A percentile compares a stretch with the other conserved stretches of the same genome.
These are phyloP conservation scores for Bombus pyrosoma DNA, from an alignment of 1,140 invertebrate species.

Conservation along the genomic window DNA sequence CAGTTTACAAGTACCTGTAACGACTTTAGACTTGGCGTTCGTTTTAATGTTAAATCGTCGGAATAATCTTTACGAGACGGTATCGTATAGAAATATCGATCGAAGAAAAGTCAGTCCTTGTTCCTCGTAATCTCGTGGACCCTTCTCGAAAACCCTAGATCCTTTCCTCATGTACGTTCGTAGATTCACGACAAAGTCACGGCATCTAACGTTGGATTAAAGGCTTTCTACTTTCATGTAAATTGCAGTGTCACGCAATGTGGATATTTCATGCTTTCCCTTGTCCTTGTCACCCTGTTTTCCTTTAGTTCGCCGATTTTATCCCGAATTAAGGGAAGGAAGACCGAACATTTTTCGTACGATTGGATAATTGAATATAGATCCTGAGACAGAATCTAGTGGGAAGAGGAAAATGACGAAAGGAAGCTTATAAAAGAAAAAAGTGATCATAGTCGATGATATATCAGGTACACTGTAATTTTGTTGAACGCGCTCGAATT, in stretches of 20 bases:
- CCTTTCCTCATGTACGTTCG: neutral
- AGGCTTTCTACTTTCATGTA: constrained; percentile 48
- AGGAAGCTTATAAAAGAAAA: no score
- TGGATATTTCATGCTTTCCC: constrained; percentile 58
- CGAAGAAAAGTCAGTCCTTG: neutral
- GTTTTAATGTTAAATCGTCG: neutral
- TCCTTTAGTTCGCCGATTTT: neutral
- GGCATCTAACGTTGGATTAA: constrained; percentile 57
- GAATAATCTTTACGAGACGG: neutral
- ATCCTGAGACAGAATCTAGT: neutral
- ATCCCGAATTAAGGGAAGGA: neutral
- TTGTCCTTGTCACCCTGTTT: constrained; percentile 12
- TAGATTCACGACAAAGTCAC: constrained; percentile 49
- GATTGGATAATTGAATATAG: neutral
- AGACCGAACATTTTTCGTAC: neutral
- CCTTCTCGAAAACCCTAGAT: neutral
- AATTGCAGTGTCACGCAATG: constrained; percentile 63
- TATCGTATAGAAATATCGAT: neutral
- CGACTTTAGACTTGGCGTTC: neutral
- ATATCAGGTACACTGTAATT: no score
- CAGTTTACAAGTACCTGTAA: neutral
- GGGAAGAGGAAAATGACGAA: no score
- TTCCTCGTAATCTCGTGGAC: neutral
- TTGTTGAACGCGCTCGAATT: no score
- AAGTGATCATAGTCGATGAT: no score